phyloP scores from a whole-genome alignment of 2,888 invertebrate species.

The Phyllotreta cruciferae region DNA sequence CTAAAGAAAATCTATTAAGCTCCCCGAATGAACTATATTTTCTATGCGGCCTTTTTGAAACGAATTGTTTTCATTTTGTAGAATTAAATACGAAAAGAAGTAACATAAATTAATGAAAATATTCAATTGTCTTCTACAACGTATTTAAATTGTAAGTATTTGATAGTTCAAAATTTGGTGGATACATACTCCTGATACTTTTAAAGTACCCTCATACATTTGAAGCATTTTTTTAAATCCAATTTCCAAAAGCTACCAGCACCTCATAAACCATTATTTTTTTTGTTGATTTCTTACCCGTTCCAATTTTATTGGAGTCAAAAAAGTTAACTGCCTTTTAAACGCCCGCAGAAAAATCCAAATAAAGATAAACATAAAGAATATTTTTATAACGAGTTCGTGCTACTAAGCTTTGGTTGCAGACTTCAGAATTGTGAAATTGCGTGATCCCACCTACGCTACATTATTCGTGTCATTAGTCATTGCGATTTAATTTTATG shows the following conservation, averaged over 20 bases:
- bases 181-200: too few relatives aligned
- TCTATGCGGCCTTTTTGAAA: slow-evolving; percentile 14
- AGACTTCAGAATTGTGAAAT: slow-evolving; percentile 27
- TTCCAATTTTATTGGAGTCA: background rate
- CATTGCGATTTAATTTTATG: slow-evolving; percentile 21
- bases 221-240: too few relatives aligned
- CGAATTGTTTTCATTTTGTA: slow-evolving; percentile 15
- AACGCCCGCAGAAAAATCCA: slow-evolving; percentile 17
- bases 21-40: slow-evolving; percentile 10
- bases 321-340: slow-evolving; percentile 20
- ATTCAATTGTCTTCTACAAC: too few relatives aligned
- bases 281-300: background rate
- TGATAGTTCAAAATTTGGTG: too few relatives aligned
- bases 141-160: too few relatives aligned
- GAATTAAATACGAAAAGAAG: background rate
- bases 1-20: slow-evolving; percentile 21
- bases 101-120: background rate
- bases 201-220: too few relatives aligned
- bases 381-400: slow-evolving; percentile 27
- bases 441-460: slow-evolving; percentile 22
- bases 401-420: slow-evolving; percentile 12
- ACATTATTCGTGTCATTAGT: slow-evolving; percentile 24
- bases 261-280: too few relatives aligned
- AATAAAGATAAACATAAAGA: slow-evolving; percentile 26
- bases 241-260: too few relatives aligned